Evolutionary conservation across 2,888 invertebrate genomes (phyloP), one percentile per base, ranked within the genome.

Genomic region (Metacarcinus magister): DNA sequence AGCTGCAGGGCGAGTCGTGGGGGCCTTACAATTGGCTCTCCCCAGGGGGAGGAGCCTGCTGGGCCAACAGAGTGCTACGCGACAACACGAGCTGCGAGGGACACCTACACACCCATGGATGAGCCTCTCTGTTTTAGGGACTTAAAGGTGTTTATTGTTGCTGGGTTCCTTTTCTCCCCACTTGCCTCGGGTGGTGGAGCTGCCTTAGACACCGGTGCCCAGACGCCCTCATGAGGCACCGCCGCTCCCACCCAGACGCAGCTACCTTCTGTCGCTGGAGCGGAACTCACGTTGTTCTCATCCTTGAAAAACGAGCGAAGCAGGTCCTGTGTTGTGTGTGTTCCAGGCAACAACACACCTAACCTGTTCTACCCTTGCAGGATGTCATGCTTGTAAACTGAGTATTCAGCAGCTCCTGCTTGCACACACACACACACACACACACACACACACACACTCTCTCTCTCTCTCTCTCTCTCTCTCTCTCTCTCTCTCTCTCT

Each of bases 1-100:
- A n/a, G 91, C 94, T 87, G 39, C 89, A 3, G 95, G 95, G 44
- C 23, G 46, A 95, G 95, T 95, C 95, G 95, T 95, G 95, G 95
- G 67, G 91, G 60, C 95, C 95, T 60, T 89, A 91, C 91, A 91
- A 95, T 95, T 95, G 91, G 91, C 60, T 95, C 91, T 60, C 39
- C 43, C 95, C 67, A 28, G 39, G 44, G 43, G 91, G 91, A 90
- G 16, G 93, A 39, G 60, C 54, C 54, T 91, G 32, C 8, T 54
- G 48, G 48, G 89, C 89, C 94, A 44, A 89, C 54, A 94, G 28
- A 82, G 94, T 94, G 94, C 82, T 82, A 94, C 75, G 28, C 93
- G 23, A 67, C 23, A 4, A 43, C 75, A 75, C 46, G 46, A 32
- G 54, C 28, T 92, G 48, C 46, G 48, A 32, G 46, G 32, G 92